Evolutionary conservation across 2,797 vertebrate species (phyloP).

Genomic region (Selene dorsalis): DNA sequence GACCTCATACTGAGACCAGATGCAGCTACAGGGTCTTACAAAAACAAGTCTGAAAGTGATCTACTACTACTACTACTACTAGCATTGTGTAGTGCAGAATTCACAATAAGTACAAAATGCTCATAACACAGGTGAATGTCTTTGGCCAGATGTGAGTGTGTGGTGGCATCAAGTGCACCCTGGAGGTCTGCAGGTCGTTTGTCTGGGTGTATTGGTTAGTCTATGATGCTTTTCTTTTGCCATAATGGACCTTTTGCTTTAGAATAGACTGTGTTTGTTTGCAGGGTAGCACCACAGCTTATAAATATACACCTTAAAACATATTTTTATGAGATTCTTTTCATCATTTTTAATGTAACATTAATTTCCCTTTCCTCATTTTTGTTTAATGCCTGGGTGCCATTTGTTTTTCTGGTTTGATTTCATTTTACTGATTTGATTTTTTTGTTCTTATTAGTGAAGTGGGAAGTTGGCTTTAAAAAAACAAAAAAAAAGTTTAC

Average conservation of each 20-base stretch:
- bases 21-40: background rate
- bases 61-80: background rate
- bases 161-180: background rate
- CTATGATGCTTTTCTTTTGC: background rate
- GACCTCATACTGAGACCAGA: background rate
- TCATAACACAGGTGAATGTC: background rate
- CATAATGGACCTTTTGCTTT: background rate
- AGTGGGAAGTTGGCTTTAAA: too few species aligned
- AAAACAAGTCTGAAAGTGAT: background rate
- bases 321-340: slow-evolving; percentile 2
- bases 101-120: background rate
- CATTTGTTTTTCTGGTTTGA: too few species aligned
- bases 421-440: too few species aligned
- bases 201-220: background rate
- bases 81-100: background rate
- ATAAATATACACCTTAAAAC: background rate
- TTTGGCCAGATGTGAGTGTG: background rate
- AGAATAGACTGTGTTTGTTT: slow-evolving; percentile 1
- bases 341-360: slow-evolving; percentile 15
- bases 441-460: too few species aligned
- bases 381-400: slow-evolving; percentile 22
- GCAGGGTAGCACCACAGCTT: background rate
- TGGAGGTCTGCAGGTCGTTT: background rate
- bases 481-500: too few species aligned
- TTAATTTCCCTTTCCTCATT: background rate